Evolutionary conservation across 1,140 invertebrate genomes (phyloP), one percentile per base, ranked within the genome.

Genomic region (Meloidogyne floridensis): DNA sequence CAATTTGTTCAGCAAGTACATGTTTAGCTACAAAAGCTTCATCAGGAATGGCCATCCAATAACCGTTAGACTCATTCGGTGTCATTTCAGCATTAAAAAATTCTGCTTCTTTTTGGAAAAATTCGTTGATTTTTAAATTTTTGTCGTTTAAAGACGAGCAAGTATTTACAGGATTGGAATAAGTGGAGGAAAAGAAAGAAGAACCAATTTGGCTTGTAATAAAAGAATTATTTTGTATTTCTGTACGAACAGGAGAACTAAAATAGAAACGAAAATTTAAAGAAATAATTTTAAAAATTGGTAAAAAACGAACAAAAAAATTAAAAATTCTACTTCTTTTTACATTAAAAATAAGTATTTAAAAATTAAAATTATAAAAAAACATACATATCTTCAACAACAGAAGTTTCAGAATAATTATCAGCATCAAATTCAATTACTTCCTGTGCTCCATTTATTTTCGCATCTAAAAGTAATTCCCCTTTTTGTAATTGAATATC

Each of bases 1-100:
- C 72, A n/a, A 84, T 84, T 56, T 84, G 83, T 84, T 80, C 82
- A 43, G 83, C 77, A 69, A 84, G 73, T 77, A 80, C 83, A 59
- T 77, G 71, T 75, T 84, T 83, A 15, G 79, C 69, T 15, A 84
- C 83, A 81, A 84, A 84, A 11, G 56, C 76, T 53, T 84, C 83
- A 77, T 84, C 83, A 32, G 77, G 42, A 13, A 84, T 65, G 6
- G 59, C 4, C 59, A 65, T 71, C 20, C 51, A 54, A 32, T 56
- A 8, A 20, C 74, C 75, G 11, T 18, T 71, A n/a, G 54, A 72
- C 11, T 75, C 73, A 18, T 54, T 56, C 9, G 42, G 74, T 4
- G 80, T 77, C 71, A 75, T 75, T 47, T 81, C 80, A 8, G 74
- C 9, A 71, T 69, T 59, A 11, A 81, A 72, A n/a, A 75, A 54